These are phyloP conservation scores for Labrus mixtus DNA, from an alignment of 2,113 vertebrate genomes.

Conservation along the genomic window DNA sequence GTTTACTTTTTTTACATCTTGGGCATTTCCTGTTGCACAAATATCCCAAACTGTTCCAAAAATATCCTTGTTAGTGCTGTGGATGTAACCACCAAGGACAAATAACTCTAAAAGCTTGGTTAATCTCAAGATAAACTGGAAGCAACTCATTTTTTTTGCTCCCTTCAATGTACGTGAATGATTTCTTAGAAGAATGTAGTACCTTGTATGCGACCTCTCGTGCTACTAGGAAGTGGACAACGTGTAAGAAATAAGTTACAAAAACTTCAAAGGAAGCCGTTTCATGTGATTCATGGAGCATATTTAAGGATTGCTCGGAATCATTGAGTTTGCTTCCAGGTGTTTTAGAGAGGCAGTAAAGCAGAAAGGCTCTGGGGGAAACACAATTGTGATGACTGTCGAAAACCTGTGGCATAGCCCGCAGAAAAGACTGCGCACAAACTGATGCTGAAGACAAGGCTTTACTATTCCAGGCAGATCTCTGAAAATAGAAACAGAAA, in stretches of 20 bases:
- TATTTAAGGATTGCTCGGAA: constrained; percentile 26
- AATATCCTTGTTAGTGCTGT: constrained; percentile 9
- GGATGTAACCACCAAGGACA: not conserved
- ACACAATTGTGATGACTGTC: not conserved
- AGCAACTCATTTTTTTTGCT: not conserved
- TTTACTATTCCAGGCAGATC: constrained; percentile 1
- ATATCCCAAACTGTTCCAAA: constrained; percentile 50
- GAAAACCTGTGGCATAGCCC: constrained; percentile 15
- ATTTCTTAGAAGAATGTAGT: not conserved
- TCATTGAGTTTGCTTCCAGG: constrained; percentile 55
- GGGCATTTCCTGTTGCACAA: constrained; percentile 70
- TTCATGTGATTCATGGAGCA: constrained; percentile 24
- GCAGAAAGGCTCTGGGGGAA: constrained; percentile 18
- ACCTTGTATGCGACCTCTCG: not conserved
- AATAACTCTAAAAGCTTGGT: not conserved
- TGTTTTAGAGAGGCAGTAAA: constrained; percentile 47
- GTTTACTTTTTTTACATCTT: constrained; percentile 28
- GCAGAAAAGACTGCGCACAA: not conserved
- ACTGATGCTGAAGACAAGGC: not conserved
- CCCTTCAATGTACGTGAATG: not conserved
- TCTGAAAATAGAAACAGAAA: not conserved
- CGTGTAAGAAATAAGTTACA: not conserved
- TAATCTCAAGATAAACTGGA: not conserved
- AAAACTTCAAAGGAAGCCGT: not conserved
- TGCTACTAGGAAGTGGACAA: not conserved